A percentile compares a stretch with the other conserved stretches of the same genome.
phyloP scores from a whole-genome alignment of 2,113 vertebrate species.

The Paradoxurus hermaphroditus region DNA sequence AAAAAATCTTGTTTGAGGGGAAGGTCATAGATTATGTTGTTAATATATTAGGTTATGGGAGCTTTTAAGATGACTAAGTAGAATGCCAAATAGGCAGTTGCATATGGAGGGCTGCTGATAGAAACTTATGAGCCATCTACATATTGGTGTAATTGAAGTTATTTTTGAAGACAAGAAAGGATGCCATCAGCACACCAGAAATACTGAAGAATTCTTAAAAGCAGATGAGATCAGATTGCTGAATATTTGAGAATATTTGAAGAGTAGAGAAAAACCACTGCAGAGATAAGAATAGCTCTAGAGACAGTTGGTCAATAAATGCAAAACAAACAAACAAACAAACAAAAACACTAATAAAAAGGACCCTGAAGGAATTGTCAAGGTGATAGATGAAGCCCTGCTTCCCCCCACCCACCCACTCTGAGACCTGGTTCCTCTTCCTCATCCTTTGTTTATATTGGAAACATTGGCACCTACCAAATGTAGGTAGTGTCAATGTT shows the following conservation, averaged over 20 bases:
- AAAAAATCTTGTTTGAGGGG: background rate
- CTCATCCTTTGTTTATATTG: background rate
- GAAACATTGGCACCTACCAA: background rate
- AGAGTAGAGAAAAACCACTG: background rate
- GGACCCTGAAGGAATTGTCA: background rate
- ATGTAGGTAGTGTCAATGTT: background rate
- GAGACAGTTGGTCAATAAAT: background rate
- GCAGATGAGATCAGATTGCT: background rate
- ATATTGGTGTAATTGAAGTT: conserved; percentile 9
- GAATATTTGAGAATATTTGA: conserved; percentile 8
- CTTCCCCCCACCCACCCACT: too few species aligned
- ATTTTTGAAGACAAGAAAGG: conserved; percentile 41
- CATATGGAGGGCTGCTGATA: background rate
- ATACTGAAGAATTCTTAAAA: conserved; percentile 38
- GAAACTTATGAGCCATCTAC: background rate
- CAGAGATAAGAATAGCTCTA: background rate
- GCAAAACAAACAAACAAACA: background rate
- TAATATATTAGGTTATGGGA: background rate
- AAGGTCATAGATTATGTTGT: background rate
- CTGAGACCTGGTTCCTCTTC: background rate
- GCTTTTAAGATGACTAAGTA: background rate
- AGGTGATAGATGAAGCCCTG: background rate
- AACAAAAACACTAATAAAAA: background rate
- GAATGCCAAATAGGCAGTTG: background rate
- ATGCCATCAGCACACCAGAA: background rate